Evolutionary conservation across 2,797 vertebrate genomes (phyloP), one percentile per base, ranked within the genome.

Genomic region (Sebastes oblongus): DNA sequence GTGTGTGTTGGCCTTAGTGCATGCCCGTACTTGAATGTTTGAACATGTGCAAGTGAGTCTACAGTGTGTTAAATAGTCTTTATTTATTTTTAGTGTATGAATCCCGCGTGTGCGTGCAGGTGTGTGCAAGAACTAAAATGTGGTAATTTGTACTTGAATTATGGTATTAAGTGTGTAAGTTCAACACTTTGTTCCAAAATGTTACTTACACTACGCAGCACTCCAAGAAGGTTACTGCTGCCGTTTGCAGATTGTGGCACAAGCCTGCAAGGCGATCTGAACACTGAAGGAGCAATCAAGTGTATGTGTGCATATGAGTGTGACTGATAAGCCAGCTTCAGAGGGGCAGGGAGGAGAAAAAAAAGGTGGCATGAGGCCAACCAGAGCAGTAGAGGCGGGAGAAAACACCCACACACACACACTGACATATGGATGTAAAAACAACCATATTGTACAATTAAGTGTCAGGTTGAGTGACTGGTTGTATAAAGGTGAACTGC

Each of bases 1-100:
- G 11, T 59, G 74, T 56, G 71, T 54, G 11, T 8, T 22, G 8
- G 30, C 50, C 20, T 30, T 55, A 50, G 61, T 30, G 24, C 78
- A 60, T 36, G 86, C 25, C 64, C 72, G 18, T 18, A 32, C 73
- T 65, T 16, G 81, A 77, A 66, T 9, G 55, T 75, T 25, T 74
- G 10, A 76, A 64, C 59, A 34, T 60, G 62, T 75, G 52, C 52
- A 69, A 65, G 12, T 52, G 56, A 72, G 32, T 75, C 42, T 54
- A 9, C 27, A 30, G 22, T 39, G 3, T 42, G 29, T 18, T 10
- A 46, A 65, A 75, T 2, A 16, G 2, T 39, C 66, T 58, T 59
- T 4, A 30, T 68, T 20, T n/a, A 16, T 52, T n/a, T 52, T 52
- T 60, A 27, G 13, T 22, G 27, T 34, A 46, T 24, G 14, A 39